Evolutionary conservation across 1,140 invertebrate genomes (phyloP).

Genomic region (Melanaphis sacchari): DNA sequence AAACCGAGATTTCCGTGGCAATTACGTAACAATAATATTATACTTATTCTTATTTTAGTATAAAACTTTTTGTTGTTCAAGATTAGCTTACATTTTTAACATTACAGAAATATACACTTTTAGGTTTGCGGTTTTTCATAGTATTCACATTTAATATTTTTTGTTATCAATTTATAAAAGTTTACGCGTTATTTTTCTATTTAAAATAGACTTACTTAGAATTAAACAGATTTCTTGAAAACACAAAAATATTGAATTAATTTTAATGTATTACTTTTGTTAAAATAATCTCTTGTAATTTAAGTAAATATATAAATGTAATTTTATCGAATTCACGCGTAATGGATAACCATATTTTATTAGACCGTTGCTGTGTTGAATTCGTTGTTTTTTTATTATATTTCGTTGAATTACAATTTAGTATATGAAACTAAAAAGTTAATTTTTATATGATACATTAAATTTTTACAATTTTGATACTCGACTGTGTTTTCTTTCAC

Average conservation of each 20-base stretch:
- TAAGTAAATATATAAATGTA: neutral
- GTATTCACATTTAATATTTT: neutral
- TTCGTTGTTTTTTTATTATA: conserved; percentile 12
- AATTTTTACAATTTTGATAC: neutral
- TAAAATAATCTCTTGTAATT: neutral
- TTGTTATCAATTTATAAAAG: neutral
- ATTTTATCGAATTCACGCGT: conserved; percentile 27
- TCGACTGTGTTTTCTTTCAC: neutral
- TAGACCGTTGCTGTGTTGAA: conserved; percentile 43
- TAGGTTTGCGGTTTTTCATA: neutral
- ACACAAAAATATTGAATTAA: neutral
- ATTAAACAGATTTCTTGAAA: neutral
- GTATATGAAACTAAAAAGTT: neutral
- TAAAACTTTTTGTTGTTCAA: neutral
- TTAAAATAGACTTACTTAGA: neutral
- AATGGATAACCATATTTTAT: conserved; percentile 31
- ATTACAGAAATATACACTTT: neutral
- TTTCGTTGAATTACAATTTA: neutral
- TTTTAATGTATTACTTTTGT: neutral
- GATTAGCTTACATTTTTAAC: neutral
- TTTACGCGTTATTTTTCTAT: neutral
- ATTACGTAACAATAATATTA: neutral
- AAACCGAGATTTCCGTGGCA: neutral
- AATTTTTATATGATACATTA: neutral
- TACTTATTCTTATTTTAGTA: neutral